phyloP scores from a whole-genome alignment of 2,797 vertebrate species.

The Nannoperca australis region DNA sequence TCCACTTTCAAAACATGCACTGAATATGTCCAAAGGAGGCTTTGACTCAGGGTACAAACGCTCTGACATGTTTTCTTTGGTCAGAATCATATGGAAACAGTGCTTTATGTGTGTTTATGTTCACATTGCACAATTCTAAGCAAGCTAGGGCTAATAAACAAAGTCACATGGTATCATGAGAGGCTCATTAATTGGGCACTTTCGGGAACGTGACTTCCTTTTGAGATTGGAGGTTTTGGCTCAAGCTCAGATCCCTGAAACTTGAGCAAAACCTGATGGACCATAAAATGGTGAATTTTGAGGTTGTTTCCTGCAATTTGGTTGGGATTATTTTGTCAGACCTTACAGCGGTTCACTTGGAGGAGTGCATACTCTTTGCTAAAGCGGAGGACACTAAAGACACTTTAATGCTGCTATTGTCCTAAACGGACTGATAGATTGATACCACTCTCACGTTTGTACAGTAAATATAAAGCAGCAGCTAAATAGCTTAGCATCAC shows the following conservation, averaged over 20 bases:
- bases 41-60: background rate
- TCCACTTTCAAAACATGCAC: background rate
- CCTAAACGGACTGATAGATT: background rate
- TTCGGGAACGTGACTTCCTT: slow-evolving; percentile 21
- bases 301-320: slow-evolving; percentile 34
- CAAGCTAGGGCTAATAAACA: slow-evolving; percentile 29
- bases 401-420: slow-evolving; percentile 3
- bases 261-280: background rate
- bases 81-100: slow-evolving; percentile 4
- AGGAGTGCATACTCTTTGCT: background rate
- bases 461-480: background rate
- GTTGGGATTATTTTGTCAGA: slow-evolving; percentile 18
- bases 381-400: slow-evolving; percentile 15
- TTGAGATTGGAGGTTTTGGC: slow-evolving; percentile 24
- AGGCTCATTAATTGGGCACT: slow-evolving; percentile 33
- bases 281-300: slow-evolving; percentile 33
- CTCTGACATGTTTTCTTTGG: slow-evolving; percentile 1
- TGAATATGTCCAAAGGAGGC: background rate
- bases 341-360: slow-evolving; percentile 1
- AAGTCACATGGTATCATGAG: slow-evolving; percentile 36
- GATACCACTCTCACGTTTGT: background rate
- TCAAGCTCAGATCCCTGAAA: slow-evolving; percentile 14
- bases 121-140: slow-evolving; percentile 30
- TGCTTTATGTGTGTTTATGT: slow-evolving; percentile 27
- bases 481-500: background rate